Evolutionary conservation across 2,113 vertebrate species (phyloP).

Genomic region (Malaclemys terrapin): DNA sequence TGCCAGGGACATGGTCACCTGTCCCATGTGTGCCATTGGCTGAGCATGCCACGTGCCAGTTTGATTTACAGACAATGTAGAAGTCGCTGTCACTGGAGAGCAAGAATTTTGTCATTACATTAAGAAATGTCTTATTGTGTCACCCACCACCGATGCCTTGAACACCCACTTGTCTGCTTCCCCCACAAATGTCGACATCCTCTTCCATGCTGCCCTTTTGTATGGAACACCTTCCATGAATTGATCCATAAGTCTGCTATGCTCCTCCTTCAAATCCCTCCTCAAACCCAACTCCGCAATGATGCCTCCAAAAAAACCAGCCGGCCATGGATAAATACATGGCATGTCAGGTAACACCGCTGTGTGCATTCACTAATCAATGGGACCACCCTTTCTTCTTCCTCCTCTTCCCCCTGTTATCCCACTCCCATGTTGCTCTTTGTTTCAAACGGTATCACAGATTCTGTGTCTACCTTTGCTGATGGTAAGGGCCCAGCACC

Average conservation of each 20-base stretch:
- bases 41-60: too few relatives aligned
- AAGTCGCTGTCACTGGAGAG: neutral
- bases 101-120: neutral
- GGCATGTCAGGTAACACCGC: neutral
- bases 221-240: neutral
- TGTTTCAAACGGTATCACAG: neutral
- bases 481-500: rapidly evolving
- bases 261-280: neutral
- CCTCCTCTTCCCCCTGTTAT: neutral
- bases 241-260: neutral
- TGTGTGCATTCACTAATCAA: neutral
- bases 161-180: neutral
- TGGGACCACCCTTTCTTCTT: neutral
- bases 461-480: neutral
- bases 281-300: neutral
- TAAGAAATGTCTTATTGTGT: rapidly evolving
- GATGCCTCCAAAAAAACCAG: neutral
- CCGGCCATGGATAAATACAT: too few relatives aligned
- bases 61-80: neutral
- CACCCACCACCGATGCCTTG: neutral
- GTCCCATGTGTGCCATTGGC: rapidly evolving
- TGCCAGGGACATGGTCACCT: neutral
- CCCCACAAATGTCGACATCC: neutral
- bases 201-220: rapidly evolving
- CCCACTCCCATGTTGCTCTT: neutral